These are phyloP conservation scores for Heliconius hortense DNA, from an alignment of 2,888 invertebrate species.

Conservation along the genomic window DNA sequence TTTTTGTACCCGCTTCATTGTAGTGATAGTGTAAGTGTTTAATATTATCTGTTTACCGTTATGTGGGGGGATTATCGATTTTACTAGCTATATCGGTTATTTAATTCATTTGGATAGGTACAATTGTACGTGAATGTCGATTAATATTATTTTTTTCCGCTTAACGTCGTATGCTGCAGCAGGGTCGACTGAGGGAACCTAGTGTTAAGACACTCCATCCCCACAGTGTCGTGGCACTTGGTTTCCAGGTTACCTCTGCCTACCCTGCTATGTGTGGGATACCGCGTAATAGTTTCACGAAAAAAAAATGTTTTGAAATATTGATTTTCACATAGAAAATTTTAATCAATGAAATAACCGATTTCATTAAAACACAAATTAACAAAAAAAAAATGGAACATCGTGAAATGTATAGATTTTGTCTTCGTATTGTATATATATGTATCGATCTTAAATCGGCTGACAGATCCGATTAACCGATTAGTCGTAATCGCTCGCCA, in stretches of 20 bases:
- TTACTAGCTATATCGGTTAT: not conserved
- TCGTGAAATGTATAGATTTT: no score
- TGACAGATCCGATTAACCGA: not conserved
- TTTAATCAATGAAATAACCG: not conserved
- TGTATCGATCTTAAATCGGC: not conserved
- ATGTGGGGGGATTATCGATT: constrained; percentile 18
- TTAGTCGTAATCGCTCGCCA: constrained; percentile 19
- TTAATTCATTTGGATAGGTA: not conserved
- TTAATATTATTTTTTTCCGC: not conserved
- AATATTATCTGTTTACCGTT: constrained; percentile 21
- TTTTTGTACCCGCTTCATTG: constrained; percentile 48
- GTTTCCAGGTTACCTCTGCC: no score
- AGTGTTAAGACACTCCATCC: no score
- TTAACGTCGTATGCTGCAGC: no score
- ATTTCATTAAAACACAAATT: not conserved
- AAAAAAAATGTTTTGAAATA: not conserved
- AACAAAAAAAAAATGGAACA: no score
- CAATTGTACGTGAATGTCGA: not conserved
- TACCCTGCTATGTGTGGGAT: no score
- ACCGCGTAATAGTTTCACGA: no score
- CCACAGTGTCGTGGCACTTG: no score
- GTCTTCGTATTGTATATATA: no score
- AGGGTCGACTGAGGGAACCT: no score
- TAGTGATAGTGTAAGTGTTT: constrained; percentile 35
- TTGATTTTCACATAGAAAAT: not conserved